phyloP scores from a whole-genome alignment of 1,140 invertebrate genomes.

The Tetragonula clypearis region DNA sequence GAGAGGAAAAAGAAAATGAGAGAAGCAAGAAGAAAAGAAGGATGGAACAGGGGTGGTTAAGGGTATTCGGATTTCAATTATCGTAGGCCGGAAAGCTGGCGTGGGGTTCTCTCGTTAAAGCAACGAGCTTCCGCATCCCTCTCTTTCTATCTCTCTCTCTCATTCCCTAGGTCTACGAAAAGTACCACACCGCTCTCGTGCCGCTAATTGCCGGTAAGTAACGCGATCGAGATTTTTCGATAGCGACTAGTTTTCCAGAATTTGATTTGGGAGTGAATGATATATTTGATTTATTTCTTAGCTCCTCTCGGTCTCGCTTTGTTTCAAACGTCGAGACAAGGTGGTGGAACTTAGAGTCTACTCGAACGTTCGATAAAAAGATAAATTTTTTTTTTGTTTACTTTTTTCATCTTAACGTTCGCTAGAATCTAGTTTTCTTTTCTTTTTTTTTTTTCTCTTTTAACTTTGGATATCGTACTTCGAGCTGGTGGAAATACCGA shows the following conservation, averaged over 20 bases:
- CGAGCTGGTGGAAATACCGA: neutral
- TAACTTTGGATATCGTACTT: too few relatives aligned
- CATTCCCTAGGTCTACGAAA: neutral
- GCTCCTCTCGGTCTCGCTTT: neutral
- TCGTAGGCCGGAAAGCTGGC: conserved; percentile 30
- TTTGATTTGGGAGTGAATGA: too few relatives aligned
- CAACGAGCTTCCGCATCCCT: neutral
- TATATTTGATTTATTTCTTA: neutral
- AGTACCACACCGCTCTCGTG: neutral
- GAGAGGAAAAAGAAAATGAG: neutral
- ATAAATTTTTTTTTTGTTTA: too few relatives aligned
- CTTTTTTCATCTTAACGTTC: too few relatives aligned
- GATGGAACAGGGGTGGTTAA: neutral
- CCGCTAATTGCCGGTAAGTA: conserved; percentile 25
- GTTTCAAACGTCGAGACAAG: too few relatives aligned
- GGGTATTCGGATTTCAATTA: conserved; percentile 42
- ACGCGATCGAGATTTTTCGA: conserved; percentile 13
- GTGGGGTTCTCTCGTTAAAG: conserved; percentile 13
- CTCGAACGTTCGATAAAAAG: too few relatives aligned
- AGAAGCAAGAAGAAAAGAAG: neutral
- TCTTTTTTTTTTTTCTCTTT: too few relatives aligned
- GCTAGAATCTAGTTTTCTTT: too few relatives aligned
- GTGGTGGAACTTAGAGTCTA: too few relatives aligned
- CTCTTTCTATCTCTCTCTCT: too few relatives aligned
- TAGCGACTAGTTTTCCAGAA: neutral